Conservation (phyloP, 2,888 invertebrate genomes). For the Lithophane semibrunnea region DNA sequence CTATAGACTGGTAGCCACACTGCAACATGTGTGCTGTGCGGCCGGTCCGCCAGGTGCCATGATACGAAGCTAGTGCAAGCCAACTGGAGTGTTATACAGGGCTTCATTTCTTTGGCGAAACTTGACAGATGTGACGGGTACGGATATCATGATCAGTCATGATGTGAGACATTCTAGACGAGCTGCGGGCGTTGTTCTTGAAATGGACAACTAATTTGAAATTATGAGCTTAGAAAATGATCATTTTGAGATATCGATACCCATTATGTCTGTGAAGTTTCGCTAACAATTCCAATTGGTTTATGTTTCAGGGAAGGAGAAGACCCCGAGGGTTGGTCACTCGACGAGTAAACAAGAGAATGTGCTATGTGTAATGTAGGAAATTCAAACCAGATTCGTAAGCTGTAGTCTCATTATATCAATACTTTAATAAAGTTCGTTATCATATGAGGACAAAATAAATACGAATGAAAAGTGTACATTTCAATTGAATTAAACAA, state of each 20-base stretch:
- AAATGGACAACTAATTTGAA: background rate
- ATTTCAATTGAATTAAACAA: conserved; percentile 1
- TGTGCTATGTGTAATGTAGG: background rate
- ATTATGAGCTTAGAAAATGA: background rate
- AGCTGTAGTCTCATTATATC: conserved; percentile 1
- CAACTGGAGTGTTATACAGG: background rate
- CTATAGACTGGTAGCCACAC: background rate
- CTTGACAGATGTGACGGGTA: background rate
- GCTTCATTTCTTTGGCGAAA: background rate
- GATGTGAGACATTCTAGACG: background rate
- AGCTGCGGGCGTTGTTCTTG: background rate
- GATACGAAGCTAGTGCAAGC: conserved; percentile 17
- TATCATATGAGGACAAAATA: background rate
- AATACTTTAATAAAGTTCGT: background rate
- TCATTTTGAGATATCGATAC: background rate
- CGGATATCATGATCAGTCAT: background rate
- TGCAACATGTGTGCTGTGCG: background rate
- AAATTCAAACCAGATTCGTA: conserved; percentile 18
- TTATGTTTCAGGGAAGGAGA: background rate
- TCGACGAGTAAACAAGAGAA: background rate
- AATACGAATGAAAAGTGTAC: conserved; percentile 1
- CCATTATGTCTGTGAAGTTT: background rate
- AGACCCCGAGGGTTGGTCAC: conserved; percentile 10
- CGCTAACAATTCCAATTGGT: no score
- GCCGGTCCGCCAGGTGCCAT: background rate